Base-by-base conservation (phyloP, 1,140 invertebrate species). In the Psix sp. region DNA sequence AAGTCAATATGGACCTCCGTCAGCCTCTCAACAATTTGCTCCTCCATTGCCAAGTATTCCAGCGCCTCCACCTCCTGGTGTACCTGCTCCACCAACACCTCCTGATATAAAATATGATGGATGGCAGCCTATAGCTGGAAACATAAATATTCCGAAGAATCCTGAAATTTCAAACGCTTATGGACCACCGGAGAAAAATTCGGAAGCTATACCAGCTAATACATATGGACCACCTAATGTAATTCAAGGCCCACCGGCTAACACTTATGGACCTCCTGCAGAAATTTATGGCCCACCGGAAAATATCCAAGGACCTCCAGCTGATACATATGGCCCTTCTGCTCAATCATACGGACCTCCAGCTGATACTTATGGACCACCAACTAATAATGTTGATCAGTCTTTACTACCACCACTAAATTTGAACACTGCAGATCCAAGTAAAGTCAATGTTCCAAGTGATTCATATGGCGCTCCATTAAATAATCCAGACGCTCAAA, bases 101-200 rank as follows among this genome's bases (percentile, higher is more conserved):
- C 90, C 92, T 2, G 91, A 93, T 77, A 93, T 93, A 5, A 89
- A 92, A 52, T 95, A 94, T 76, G 94, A 95, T 67, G 94, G 94
- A 20, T 95, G 93, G 93, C 93, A 93, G 77, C 93, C 93, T 10
- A 94, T 95, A 35, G 90, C 93, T 20, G 92, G 93, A 24, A 84
- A 89, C 14, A 77, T 89, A 7, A 82, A 82, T 46, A 81, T 56
- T 77, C 84, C 57, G 54, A 79, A 84, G 20, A 24, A 45, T 54
- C 31, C 77, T 11, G 42, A 46, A 56, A 26, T 31, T 24, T 36
- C 42, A 11, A 72, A 60, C 38, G 16, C 39, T 35, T 67, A 66
- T 68, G 68, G 42, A 20, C 39, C 54, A 36, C 63, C 72, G 6
- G 51, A 67, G 1, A 18, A 15, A 15, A 16, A 45, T 17, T 45